Evolutionary conservation across 2,888 invertebrate genomes (phyloP), one percentile per base, ranked within the genome.

Genomic region (Acrobasis repandana): DNA sequence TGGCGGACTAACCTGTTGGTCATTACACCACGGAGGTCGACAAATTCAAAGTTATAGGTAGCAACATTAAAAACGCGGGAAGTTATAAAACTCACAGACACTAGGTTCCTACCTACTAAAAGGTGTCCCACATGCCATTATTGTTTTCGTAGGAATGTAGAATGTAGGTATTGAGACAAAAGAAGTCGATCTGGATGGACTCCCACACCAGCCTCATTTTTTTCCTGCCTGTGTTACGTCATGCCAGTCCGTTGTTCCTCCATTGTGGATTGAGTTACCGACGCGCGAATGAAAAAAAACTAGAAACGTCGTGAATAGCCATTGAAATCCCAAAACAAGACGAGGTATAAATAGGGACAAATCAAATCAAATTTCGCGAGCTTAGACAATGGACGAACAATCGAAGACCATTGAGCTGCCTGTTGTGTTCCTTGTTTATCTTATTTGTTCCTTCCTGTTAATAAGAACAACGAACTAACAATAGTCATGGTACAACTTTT

Each of bases 301-400:
- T 16, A 14, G 8, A 11, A 9, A 15, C 34, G 9, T 33, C n/a
- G 28, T 47, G 28, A 60, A 50, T 58, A 58, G 49, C 38, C 28
- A 50, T 58, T 38, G 58, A 58, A 61, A 64, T 10, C 18, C 46
- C 60, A 67, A 69, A 68, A 67, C 67, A 66, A 65, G n/a, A 65
- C 18, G 15, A 50, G 9, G 64, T 62, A 61, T 49, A 28, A 59
- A 73, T 71, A 73, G 67, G 64, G 56, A 65, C 72, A 71, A 70
- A 75, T 71, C 70, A 72, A 72, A 73, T 70, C 72, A 70, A 74
- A 74, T 72, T 76, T 75, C 70, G 75, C 70, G 66, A 67, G 58
- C 63, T 68, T 72, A 75, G 74, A 78, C 79, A 78, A 80, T 70
- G 68, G 67, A 61, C 56, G 56, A 61, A 57, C 70, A 67, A 67